These are phyloP conservation scores for Tyto alba DNA, from an alignment of 2,113 vertebrate genomes.

Conservation along the genomic window DNA sequence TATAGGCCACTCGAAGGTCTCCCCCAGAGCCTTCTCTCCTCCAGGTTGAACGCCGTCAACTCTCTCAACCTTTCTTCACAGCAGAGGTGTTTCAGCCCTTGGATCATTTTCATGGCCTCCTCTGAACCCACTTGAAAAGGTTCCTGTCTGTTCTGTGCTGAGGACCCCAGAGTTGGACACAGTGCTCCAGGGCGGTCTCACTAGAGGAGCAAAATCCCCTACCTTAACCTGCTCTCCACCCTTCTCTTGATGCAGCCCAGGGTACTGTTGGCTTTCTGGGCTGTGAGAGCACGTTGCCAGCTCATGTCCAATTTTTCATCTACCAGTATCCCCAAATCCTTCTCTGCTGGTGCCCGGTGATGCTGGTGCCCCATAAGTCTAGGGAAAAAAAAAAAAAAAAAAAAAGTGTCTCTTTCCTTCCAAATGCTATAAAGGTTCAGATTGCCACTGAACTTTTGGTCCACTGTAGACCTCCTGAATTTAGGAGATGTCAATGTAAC, in stretches of 20 bases:
- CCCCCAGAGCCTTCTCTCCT: background rate
- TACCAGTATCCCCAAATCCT: background rate
- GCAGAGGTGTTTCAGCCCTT: background rate
- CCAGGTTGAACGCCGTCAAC: background rate
- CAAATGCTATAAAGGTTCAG: background rate
- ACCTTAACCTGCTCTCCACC: background rate
- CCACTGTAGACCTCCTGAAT: background rate
- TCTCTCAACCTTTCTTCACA: background rate
- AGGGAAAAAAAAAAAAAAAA: background rate
- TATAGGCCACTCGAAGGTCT: rapidly evolving
- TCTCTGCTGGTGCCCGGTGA: background rate
- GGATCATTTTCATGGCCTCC: no score
- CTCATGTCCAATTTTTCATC: background rate
- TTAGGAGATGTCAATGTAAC: background rate
- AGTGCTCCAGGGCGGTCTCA: background rate
- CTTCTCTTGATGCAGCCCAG: background rate
- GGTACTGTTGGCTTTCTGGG: background rate
- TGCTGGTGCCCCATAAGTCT: background rate
- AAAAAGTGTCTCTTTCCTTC: background rate
- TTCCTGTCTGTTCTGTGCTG: background rate
- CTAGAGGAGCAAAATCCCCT: background rate
- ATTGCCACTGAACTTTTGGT: background rate
- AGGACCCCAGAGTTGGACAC: background rate
- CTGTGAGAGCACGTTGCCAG: background rate
- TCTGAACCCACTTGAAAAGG: background rate